Evolutionary conservation across 1,140 invertebrate genomes (phyloP), one percentile per base, ranked within the genome.

Genomic region (Uloborus diversus): DNA sequence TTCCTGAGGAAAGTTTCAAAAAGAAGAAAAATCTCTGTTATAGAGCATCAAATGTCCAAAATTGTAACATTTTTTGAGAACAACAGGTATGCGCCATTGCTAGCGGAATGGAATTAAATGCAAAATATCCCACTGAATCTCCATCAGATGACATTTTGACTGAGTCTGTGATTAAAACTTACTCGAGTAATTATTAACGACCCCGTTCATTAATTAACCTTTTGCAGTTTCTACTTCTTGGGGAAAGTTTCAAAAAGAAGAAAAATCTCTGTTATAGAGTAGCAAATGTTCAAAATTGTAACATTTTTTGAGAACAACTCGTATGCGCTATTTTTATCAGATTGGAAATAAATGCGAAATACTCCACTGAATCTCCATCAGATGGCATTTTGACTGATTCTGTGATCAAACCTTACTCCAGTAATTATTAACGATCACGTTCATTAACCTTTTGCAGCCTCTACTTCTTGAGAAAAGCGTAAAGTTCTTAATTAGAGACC

Each of bases 401-500:
- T 42, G 37, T 17, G 17, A 42, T 17, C 37, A 13, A 13, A 13
- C 9, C 9, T 42, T 42, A 13, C 37, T 42, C 9, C 37, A 9
- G 9, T 42, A 17, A 13, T 42, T 13, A 42, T 17, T 17, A 42
- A 13, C 17, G 9, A 42, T 42, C 37, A 17, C 7, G 13, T 25
- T 71, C 69, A 71, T 71, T 71, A 71, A 17, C 33, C 25, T 13
- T 17, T 56, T 23, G 59, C 59, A 71, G 57, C 69, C 17, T 56
- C 69, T 42, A 71, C 35, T 11, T 20, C 33, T 59, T 32, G 59
- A 71, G 69, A 71, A 71, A 71, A 71, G 69, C 69, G 69, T 71
- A 71, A 71, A 71, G 42, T 75, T 62, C 70, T 75, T 75, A 75
- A 75, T 75, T 75, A 75, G 37, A 62, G 56, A 42, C 57, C 37